These are phyloP conservation scores for Sarcophaga bullata DNA, from an alignment of 1,140 invertebrate genomes.

Conservation along the genomic window DNA sequence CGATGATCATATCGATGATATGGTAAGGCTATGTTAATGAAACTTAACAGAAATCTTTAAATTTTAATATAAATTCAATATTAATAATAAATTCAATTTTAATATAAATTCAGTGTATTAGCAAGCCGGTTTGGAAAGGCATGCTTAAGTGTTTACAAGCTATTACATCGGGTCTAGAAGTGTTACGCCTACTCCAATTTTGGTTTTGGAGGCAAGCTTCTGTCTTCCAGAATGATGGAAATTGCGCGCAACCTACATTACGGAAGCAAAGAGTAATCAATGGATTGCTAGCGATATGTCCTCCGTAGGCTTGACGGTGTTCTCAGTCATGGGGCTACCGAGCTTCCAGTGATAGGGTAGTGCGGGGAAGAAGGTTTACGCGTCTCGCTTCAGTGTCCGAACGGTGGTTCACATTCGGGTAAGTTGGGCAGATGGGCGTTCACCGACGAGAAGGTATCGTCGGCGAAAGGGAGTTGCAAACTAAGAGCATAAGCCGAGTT, in stretches of 20 bases:
- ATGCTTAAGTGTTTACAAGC: conserved; percentile 93
- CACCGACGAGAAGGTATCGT: too few species aligned
- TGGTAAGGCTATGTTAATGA: conserved; percentile 74
- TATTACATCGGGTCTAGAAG: conserved; percentile 89
- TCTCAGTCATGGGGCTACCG: conserved; percentile 68
- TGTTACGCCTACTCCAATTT: conserved; percentile 93
- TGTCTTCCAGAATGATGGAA: conserved; percentile 94
- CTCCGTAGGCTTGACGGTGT: conserved; percentile 60
- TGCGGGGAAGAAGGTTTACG: conserved; percentile 79
- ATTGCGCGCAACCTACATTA: conserved; percentile 99
- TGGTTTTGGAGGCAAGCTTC: conserved; percentile 95
- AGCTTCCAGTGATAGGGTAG: conserved; percentile 84
- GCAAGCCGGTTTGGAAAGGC: conserved; percentile 93
- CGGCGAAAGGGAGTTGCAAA: too few species aligned
- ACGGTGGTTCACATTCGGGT: too few species aligned
- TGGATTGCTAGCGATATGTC: conserved; percentile 71
- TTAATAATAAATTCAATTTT: conserved; percentile 46
- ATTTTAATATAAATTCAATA: conserved; percentile 16
- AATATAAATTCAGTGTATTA: too few species aligned
- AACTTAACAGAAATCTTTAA: conserved; percentile 24
- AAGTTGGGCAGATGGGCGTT: too few species aligned
- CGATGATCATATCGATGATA: conserved; percentile 97
- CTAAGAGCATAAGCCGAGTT: too few species aligned
- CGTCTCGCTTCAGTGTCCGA: too few species aligned
- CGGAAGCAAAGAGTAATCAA: conserved; percentile 90